Evolutionary conservation across 2,113 vertebrate species (phyloP), one percentile per base, ranked within the genome.

Genomic region (Paramormyrops kingsleyae): DNA sequence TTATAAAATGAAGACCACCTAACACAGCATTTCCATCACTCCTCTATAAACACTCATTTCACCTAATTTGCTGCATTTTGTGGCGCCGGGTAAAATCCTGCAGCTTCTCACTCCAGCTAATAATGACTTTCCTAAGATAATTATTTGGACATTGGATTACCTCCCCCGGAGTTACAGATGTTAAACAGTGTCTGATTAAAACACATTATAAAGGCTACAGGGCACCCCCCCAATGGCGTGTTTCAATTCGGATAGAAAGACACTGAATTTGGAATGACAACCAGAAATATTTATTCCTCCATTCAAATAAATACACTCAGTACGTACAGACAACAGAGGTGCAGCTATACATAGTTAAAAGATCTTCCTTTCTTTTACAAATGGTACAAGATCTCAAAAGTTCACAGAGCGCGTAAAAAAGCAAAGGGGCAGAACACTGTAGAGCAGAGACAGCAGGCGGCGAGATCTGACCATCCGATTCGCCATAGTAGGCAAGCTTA

Each of bases 231-330:
- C 24, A 24, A 3, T 84, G 83, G 44, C 3, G 1, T 42, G 21
- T 84, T 44, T 27, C 12, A 83, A 47, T 47, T 19, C 53, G 50
- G 4, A 9, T 8, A 85, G 9, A 56, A 19, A 87, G 1, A 89
- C 66, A 85, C 21, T 19, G 1, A 46, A 53, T 39, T 66, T 24
- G 49, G 24, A 70, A 27, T 88, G 80, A 92, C 86, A 88, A 92
- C 89, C 90, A 94, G 92, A 94, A 92, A 92, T 91, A 92, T 95
- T 95, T 95, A 94, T 94, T 95, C 83, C 89, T 89, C 89, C 93
- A 89, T 91, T 93, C 91, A 94, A 94, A 96, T 94, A 95, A 96
- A 96, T 96, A 95, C 86, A 93, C 15, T 90, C 83, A 91, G 92
- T 92, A 94, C 90, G 86, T 90, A n/a, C 62, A 94, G 92, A 89